phyloP scores from a whole-genome alignment of 2,113 vertebrate genomes.

The Stictonetta naevosa region DNA sequence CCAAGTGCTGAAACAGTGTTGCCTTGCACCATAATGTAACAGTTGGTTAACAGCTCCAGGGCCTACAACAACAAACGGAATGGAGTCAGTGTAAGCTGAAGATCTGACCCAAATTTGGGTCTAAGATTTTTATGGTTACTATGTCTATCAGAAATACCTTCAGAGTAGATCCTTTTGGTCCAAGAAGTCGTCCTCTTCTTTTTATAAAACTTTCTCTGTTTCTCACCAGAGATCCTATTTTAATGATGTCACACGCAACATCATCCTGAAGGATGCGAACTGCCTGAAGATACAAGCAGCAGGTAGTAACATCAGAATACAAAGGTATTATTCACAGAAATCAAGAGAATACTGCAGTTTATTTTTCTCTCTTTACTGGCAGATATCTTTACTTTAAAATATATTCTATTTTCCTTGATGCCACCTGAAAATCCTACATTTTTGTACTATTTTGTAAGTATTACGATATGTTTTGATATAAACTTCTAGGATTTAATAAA shows the following conservation, averaged over 20 bases:
- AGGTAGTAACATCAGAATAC: not conserved
- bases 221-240: conserved; percentile 91
- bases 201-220: conserved; percentile 96
- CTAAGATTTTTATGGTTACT: not conserved
- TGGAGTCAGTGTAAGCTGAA: not conserved
- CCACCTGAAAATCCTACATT: not conserved
- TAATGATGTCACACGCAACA: conserved; percentile 95
- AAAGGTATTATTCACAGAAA: not conserved
- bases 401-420: not conserved
- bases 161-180: conserved; percentile 95
- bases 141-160: conserved; percentile 80
- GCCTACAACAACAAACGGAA: conserved; percentile 78
- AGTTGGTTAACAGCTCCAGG: conserved; percentile 92
- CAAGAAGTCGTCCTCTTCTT: conserved; percentile 92
- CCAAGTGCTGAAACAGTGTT: conserved; percentile 96
- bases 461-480: not conserved
- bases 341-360: not conserved
- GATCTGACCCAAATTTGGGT: not conserved
- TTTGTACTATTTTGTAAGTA: accelerated
- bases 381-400: not conserved
- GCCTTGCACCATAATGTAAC: conserved; percentile 98
- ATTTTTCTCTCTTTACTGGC: not conserved
- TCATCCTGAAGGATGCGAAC: conserved; percentile 94
- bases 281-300: conserved; percentile 78
- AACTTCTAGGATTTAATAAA: not conserved